phyloP scores from a whole-genome alignment of 2,797 vertebrate genomes.

The Gadopsis bispinosus region DNA sequence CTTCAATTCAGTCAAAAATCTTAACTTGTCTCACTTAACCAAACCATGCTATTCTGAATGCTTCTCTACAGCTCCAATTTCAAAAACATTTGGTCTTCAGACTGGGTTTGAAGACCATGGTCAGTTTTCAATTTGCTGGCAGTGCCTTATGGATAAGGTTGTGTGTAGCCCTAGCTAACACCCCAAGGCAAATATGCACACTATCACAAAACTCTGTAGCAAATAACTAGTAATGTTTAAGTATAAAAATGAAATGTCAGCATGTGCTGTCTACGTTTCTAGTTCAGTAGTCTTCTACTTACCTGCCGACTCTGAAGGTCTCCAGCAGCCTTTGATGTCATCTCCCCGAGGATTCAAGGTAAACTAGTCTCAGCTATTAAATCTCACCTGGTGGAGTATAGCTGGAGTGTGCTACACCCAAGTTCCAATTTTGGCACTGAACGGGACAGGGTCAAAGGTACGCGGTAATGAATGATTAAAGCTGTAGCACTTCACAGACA shows the following conservation, averaged over 20 bases:
- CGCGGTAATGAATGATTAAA: conserved; percentile 19
- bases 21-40: not conserved
- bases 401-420: not conserved
- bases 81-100: not conserved
- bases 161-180: not conserved
- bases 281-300: conserved; percentile 57
- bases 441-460: not conserved
- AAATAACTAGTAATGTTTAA: not conserved
- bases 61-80: not conserved
- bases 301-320: conserved; percentile 65
- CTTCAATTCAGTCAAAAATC: not conserved
- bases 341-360: conserved; percentile 40
- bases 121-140: not conserved
- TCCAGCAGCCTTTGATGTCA: conserved; percentile 48
- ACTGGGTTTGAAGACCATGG: not conserved
- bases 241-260: not conserved
- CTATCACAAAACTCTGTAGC: conserved; percentile 1
- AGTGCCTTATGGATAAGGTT: not conserved
- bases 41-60: not conserved
- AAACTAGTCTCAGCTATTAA: conserved; percentile 26
- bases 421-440: conserved; percentile 6
- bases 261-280: not conserved
- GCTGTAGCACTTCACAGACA: conserved; percentile 41
- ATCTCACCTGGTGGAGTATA: conserved; percentile 11
- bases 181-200: not conserved